A percentile compares a stretch with the other conserved stretches of the same genome.
Conservation (phyloP, 2,113 vertebrate genomes). For the Fukomys damarensis region DNA sequence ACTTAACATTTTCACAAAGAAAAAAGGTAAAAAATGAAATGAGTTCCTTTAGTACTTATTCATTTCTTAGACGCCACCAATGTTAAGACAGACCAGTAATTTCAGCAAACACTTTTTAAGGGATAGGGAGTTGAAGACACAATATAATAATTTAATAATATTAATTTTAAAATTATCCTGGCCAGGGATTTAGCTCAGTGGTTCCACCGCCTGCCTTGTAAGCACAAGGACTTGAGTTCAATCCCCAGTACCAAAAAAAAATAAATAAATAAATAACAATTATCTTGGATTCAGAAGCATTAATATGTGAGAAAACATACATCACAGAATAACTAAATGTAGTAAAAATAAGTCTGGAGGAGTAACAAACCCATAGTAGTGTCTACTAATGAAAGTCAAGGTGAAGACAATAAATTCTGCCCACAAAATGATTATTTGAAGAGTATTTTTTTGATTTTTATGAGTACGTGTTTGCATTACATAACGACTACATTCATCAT, state of each 20-base stretch:
- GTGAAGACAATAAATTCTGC: background rate
- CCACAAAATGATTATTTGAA: background rate
- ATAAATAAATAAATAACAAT: too few relatives aligned
- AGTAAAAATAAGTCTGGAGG: background rate
- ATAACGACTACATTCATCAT: background rate
- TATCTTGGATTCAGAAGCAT: conserved; percentile 9
- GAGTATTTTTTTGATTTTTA: background rate
- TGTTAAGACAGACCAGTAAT: conserved; percentile 8
- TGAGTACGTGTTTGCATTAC: background rate
- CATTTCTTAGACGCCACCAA: conserved; percentile 4
- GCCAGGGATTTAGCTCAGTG: too few relatives aligned
- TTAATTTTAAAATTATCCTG: conserved; percentile 1
- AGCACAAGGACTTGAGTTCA: too few relatives aligned
- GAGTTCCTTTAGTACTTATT: background rate
- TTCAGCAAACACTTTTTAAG: conserved; percentile 1
- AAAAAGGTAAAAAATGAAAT: conserved; percentile 31
- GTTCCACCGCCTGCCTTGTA: too few relatives aligned
- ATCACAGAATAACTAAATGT: conserved; percentile 3
- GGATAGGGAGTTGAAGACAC: background rate
- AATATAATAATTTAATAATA: conserved; percentile 9
- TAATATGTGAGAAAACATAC: conserved; percentile 8
- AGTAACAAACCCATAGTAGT: background rate
- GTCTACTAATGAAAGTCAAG: background rate
- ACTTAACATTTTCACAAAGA: conserved; percentile 44
- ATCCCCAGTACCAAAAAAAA: too few relatives aligned